Base-by-base conservation (phyloP, 2,113 vertebrate species). In the Geococcyx californianus region DNA sequence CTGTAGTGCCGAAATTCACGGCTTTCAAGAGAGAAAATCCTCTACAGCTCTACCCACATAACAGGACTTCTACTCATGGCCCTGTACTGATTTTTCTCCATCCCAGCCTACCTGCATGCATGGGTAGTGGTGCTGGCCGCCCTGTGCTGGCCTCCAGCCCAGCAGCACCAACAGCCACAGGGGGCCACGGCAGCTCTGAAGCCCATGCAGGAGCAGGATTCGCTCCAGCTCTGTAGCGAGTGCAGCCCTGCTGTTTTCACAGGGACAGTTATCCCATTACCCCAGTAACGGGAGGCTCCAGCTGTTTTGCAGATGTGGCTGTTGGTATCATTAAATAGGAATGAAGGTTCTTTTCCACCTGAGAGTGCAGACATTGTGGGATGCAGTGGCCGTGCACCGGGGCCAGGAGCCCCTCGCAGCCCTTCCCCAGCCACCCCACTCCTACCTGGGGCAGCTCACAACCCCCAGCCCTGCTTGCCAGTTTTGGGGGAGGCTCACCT, bases 151-250 rank as follows among this genome's bases (percentile, higher is more conserved):
- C 20, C 76, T 66, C 77, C 76, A n/a, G n/a, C 66, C 56, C 4
- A 0, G 60, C 80, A 85, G 90, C 40, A 21, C 90, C 3, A 1
- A 4, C 38, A n/a, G 64, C 83, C 5, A 12, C 1, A 0, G 63
- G 15, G 26, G 18, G 3, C 8, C 3, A 5, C 0, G 1, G 34
- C 6, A 2, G 11, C 58, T n/a, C 18, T 2, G 0, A 67, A 9
- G 6, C 52, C 13, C 0, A 0, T 3, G 36, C 9, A 1, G 5
- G 1, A 66, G 76, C 2, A 0, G 59, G 36, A 10, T 18, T 21
- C 0, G 0, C 72, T 58, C 20, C 80, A 63, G 67, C 59, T 40
- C 0, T 0, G 42, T 72, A 66, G 75, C 2, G 0, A 64, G 58
- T 23, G 0, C 0, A 0, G 68, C n/a, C n/a, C 79, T 70, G 86